Percentiles rank a stretch among this genome's conserved stretches.
Conservation (phyloP, 1,140 invertebrate species). For the Sycobia sp. region DNA sequence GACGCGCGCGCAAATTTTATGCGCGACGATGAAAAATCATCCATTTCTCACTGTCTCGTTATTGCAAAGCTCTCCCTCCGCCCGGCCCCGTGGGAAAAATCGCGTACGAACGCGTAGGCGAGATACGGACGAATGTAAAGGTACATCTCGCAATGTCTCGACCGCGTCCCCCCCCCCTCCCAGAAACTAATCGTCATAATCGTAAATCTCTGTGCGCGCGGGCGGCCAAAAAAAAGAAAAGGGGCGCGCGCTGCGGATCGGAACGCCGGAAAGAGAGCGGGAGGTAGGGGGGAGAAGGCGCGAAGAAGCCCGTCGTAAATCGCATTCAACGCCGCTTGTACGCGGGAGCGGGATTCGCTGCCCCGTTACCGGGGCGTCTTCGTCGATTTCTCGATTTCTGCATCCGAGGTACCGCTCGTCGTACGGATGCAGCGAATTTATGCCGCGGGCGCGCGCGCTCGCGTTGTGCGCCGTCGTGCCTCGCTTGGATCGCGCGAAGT, state of each 20-base stretch:
- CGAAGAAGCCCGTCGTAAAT: slow-evolving; percentile 10
- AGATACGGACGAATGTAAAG: not conserved
- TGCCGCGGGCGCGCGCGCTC: not conserved
- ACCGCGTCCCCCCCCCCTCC: too few relatives aligned
- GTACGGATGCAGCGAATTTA: not conserved
- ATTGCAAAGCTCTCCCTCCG: not conserved
- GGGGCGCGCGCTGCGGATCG: not conserved
- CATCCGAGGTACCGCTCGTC: too few relatives aligned
- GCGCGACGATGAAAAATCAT: slow-evolving; percentile 18
- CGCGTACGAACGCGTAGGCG: too few relatives aligned
- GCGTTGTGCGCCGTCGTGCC: slow-evolving; percentile 8
- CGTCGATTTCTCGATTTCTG: slow-evolving; percentile 29
- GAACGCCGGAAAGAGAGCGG: too few relatives aligned
- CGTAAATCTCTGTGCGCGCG: slow-evolving; percentile 17
- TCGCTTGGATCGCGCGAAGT: too few relatives aligned
- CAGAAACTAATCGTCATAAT: slow-evolving; percentile 33
- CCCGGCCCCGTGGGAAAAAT: not conserved
- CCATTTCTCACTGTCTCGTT: slow-evolving; percentile 28
- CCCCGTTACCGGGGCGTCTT: slow-evolving; percentile 8
- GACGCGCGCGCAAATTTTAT: not conserved
- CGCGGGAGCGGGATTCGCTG: not conserved
- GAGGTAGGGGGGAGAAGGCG: too few relatives aligned
- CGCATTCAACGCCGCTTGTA: slow-evolving; percentile 21
- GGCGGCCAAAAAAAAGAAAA: not conserved
- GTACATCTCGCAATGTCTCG: not conserved